Evolutionary conservation across 2,888 invertebrate genomes (phyloP).

Genomic region (Euclidia mi): DNA sequence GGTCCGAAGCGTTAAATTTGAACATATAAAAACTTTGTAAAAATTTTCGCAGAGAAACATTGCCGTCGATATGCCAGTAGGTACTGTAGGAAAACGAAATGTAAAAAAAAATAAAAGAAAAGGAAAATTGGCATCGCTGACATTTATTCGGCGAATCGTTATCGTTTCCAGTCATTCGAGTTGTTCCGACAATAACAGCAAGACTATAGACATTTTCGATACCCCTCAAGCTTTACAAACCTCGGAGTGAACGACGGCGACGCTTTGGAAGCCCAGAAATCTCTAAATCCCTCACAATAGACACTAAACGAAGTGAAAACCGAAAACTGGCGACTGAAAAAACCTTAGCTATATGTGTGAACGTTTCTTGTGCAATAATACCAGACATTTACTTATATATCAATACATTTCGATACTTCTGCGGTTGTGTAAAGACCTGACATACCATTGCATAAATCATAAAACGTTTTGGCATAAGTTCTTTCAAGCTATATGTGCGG

Average conservation of each 20-base stretch:
- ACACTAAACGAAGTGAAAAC: constrained; percentile 66
- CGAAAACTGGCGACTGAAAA: constrained; percentile 55
- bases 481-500: not conserved
- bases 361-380: too few relatives aligned
- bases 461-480: constrained; percentile 1
- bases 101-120: constrained; percentile 30
- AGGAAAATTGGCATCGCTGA: constrained; percentile 36
- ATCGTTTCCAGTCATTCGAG: constrained; percentile 52
- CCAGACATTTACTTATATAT: too few relatives aligned
- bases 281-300: constrained; percentile 67
- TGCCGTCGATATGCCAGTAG: not conserved
- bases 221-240: constrained; percentile 63
- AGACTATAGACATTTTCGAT: constrained; percentile 65
- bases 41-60: constrained; percentile 36
- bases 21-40: constrained; percentile 50
- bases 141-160: constrained; percentile 44
- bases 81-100: constrained; percentile 11
- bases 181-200: constrained; percentile 51
- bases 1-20: constrained; percentile 50
- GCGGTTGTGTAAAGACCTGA: too few relatives aligned
- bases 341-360: constrained; percentile 24
- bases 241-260: constrained; percentile 60
- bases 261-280: constrained; percentile 61
- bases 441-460: not conserved
- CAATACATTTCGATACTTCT: too few relatives aligned